Evolutionary conservation across 2,113 vertebrate genomes (phyloP).

Genomic region (Catharus fuscescens): DNA sequence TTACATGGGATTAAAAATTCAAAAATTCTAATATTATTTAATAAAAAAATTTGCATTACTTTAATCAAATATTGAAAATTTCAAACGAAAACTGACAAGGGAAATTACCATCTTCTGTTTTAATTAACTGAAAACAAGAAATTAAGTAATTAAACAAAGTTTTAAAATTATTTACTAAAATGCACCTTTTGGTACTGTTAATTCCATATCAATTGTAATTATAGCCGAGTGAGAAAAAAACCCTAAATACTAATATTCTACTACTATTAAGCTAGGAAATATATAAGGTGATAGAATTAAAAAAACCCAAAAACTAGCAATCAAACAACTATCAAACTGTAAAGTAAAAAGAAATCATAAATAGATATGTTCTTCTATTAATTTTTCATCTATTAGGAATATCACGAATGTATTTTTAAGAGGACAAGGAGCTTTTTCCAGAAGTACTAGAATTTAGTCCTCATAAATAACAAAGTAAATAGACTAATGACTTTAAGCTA

Average conservation of each 20-base stretch:
- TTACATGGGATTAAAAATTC: neutral
- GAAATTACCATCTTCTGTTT: neutral
- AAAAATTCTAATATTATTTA: neutral
- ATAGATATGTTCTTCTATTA: neutral
- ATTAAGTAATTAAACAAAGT: neutral
- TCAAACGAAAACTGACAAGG: neutral
- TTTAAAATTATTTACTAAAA: neutral
- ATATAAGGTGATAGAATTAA: neutral
- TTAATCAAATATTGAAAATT: neutral
- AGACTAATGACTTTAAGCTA: neutral
- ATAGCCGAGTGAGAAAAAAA: accelerated
- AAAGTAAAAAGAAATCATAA: neutral
- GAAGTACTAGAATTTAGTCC: neutral
- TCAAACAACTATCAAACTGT: neutral
- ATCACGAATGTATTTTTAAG: neutral
- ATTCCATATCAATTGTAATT: neutral
- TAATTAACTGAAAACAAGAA: neutral
- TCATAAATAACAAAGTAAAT: neutral
- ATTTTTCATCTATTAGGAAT: neutral
- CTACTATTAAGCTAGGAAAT: neutral
- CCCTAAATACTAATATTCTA: neutral
- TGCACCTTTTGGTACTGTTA: neutral
- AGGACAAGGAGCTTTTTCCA: neutral
- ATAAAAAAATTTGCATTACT: neutral
- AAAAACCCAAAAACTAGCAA: neutral